Conservation (phyloP, 2,888 invertebrate species). For the Cantharis flavilabris region DNA sequence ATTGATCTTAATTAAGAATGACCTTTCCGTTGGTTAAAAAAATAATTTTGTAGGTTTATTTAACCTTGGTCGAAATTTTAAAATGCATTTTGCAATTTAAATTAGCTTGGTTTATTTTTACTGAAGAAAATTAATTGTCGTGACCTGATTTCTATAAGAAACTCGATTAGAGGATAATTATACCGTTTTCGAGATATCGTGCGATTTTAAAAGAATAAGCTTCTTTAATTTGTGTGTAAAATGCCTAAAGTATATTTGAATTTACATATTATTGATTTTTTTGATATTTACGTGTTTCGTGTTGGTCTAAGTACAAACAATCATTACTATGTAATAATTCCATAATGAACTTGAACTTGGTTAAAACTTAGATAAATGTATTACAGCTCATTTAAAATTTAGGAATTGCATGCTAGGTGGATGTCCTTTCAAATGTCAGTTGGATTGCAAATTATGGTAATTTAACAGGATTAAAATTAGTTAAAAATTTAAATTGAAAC, state of each 20-base stretch:
- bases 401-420: not conserved
- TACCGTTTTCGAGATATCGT: not conserved
- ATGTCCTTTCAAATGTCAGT: not conserved
- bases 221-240: not conserved
- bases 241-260: not conserved
- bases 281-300: not conserved
- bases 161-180: not conserved
- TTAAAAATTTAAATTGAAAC: not conserved
- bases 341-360: not conserved
- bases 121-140: not conserved
- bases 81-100: not conserved
- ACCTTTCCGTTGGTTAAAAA: not conserved
- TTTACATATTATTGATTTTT: not conserved
- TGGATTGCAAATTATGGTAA: too few species aligned
- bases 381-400: not conserved
- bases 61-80: not conserved
- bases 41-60: not conserved
- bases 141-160: not conserved
- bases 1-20: not conserved
- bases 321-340: not conserved
- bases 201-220: not conserved
- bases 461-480: not conserved
- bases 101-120: not conserved
- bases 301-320: not conserved
- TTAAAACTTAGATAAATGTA: not conserved